Evolutionary conservation across 2,888 invertebrate genomes (phyloP).

Genomic region (Tiphia femorata): DNA sequence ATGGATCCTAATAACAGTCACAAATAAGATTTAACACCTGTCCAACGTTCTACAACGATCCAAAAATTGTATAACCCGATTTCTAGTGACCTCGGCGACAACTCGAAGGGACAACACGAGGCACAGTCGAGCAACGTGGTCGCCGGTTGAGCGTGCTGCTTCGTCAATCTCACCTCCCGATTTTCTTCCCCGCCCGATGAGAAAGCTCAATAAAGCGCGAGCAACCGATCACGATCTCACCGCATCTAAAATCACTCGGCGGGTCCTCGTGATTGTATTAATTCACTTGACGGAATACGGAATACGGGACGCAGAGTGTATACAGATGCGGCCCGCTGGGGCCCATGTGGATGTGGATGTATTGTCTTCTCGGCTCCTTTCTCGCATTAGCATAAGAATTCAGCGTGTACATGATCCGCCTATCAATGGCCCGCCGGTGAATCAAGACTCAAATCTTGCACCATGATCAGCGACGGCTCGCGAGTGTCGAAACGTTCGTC

Average conservation of each 20-base stretch:
- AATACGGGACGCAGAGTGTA: constrained; percentile 53
- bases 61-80: too few species aligned
- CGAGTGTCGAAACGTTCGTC: constrained; percentile 47
- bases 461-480: constrained; percentile 39
- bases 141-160: too few species aligned
- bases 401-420: constrained; percentile 68
- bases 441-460: constrained; percentile 60
- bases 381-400: constrained; percentile 70
- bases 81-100: neutral
- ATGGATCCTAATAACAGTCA: too few species aligned
- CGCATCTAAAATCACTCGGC: constrained; percentile 60
- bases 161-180: neutral
- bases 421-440: constrained; percentile 60
- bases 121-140: neutral
- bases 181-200: constrained; percentile 24
- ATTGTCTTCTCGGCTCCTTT: constrained; percentile 69
- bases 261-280: constrained; percentile 57
- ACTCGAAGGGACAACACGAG: neutral
- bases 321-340: constrained; percentile 39
- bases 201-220: constrained; percentile 42
- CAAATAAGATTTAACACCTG: too few species aligned
- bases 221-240: constrained; percentile 59
- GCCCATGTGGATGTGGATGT: constrained; percentile 54
- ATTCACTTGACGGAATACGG: constrained; percentile 61
- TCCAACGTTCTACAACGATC: too few species aligned